These are phyloP conservation scores for Acanthosepion pharaonis DNA, from an alignment of 2,888 invertebrate genomes.

Conservation along the genomic window DNA sequence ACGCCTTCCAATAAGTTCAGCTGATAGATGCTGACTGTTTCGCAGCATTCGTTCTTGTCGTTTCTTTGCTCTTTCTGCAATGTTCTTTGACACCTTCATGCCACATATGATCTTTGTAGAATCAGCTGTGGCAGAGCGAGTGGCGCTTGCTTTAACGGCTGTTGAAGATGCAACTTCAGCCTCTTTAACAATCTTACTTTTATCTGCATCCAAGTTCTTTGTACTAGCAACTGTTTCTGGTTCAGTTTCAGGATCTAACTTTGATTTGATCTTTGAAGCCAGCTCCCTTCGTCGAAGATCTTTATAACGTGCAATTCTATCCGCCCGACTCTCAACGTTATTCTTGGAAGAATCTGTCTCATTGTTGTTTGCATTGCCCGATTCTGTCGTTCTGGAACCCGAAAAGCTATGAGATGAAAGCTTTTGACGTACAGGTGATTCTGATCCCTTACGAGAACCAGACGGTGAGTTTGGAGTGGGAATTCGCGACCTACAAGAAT, in stretches of 20 bases:
- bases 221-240: neutral
- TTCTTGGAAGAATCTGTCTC: neutral
- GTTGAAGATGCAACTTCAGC: neutral
- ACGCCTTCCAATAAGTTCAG: neutral
- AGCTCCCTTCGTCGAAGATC: slow-evolving; percentile 2
- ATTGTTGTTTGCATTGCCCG: neutral
- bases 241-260: neutral
- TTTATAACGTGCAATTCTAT: slow-evolving; percentile 41
- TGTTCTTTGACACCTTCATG: neutral
- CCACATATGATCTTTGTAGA: neutral
- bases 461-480: slow-evolving; percentile 37
- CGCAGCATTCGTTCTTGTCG: slow-evolving; percentile 43
- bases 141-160: neutral
- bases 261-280: neutral
- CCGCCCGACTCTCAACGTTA: neutral
- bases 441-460: slow-evolving; percentile 10
- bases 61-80: neutral
- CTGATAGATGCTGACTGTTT: slow-evolving; percentile 40
- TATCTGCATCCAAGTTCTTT: neutral
- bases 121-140: neutral
- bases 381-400: neutral
- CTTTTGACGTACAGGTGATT: slow-evolving; percentile 25
- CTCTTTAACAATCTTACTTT: neutral
- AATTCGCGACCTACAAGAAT: slow-evolving; percentile 35
- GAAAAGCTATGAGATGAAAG: slow-evolving; percentile 44